phyloP scores from a whole-genome alignment of 2,888 invertebrate genomes.

The Scotopteryx bipunctaria region DNA sequence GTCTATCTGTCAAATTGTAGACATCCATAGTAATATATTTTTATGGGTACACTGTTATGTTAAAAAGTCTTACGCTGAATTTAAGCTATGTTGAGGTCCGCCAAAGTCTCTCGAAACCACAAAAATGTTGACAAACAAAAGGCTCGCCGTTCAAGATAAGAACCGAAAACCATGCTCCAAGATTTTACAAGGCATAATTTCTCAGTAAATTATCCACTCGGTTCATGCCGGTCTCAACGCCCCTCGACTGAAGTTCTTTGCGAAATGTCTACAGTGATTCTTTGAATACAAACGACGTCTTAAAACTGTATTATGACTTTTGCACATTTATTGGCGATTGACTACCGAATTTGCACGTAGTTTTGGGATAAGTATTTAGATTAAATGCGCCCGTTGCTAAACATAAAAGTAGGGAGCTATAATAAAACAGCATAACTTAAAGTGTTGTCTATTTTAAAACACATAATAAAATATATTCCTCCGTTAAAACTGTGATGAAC shows the following conservation, averaged over 20 bases:
- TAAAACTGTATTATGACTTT: slow-evolving; percentile 76
- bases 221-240: slow-evolving; percentile 71
- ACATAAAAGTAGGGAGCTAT: too few species aligned
- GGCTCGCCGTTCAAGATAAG: slow-evolving; percentile 29
- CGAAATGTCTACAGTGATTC: slow-evolving; percentile 83
- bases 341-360: slow-evolving; percentile 54
- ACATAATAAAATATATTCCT: too few species aligned
- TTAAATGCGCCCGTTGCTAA: neutral
- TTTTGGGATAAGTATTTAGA: slow-evolving; percentile 24
- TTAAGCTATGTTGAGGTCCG: neutral
- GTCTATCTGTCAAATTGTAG: too few species aligned
- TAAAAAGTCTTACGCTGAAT: neutral
- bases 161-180: slow-evolving; percentile 50
- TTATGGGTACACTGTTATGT: too few species aligned
- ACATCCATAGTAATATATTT: too few species aligned
- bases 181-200: slow-evolving; percentile 68
- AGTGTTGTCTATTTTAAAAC: too few species aligned
- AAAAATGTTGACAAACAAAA: slow-evolving; percentile 36
- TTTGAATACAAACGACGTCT: slow-evolving; percentile 82
- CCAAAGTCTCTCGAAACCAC: slow-evolving; percentile 9
- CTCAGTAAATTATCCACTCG: slow-evolving; percentile 75
- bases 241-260: slow-evolving; percentile 67
- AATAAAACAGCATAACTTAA: too few species aligned
- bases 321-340: slow-evolving; percentile 70
- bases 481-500: too few species aligned